Evolutionary conservation across 2,113 vertebrate genomes (phyloP), one percentile per base, ranked within the genome.

Genomic region (Poicephalus gulielmi): DNA sequence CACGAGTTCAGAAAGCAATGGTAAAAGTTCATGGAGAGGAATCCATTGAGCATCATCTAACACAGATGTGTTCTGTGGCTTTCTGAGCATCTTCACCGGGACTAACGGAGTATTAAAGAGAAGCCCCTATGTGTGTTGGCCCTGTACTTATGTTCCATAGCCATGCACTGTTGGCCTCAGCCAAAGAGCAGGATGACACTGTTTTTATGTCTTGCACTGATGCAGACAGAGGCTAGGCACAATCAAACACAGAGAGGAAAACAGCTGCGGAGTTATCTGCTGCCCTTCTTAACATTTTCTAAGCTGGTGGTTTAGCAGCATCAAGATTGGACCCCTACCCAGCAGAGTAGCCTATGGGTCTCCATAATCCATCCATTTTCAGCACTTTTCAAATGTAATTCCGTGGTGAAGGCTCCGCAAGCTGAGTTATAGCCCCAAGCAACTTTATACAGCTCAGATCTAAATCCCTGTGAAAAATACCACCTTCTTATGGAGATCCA

Each of bases 391-490:
- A 95, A 89, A 66, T 80, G 63, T 47, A 79, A 60, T 92, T 94
- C 86, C 71, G 67, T 22, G 85, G 67, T 37, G 7, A 53, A 86
- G 59, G 43, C 79, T 91, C 37, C 0, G 0, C 30, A 84, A 93
- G 62, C 83, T 49, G 67, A 86, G 46, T 86, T 89, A 95, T 67
- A 95, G 88, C 95, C 91, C 67, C 0, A 0, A 86, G 94, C 70
- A 94, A 95, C 94, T 97, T 96, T 97, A 92, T 92, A 94, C 83
- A 96, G 96, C 92, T 91, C 92, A 94, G 91, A 63, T 83, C 63
- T 94, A 97, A 97, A 96, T 94, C 92, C 92, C 70, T 75, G 74
- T 90, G 92, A 95, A 96, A 95, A 96, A 94, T 85, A 57, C 53
- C 77, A 5, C 74, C 95, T 94, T 96, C 95, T 96, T 95, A 94